Percentiles rank a stretch among this genome's conserved stretches.
Conservation (phyloP, 2,888 invertebrate species). For the Eudasyphora cyanicolor region DNA sequence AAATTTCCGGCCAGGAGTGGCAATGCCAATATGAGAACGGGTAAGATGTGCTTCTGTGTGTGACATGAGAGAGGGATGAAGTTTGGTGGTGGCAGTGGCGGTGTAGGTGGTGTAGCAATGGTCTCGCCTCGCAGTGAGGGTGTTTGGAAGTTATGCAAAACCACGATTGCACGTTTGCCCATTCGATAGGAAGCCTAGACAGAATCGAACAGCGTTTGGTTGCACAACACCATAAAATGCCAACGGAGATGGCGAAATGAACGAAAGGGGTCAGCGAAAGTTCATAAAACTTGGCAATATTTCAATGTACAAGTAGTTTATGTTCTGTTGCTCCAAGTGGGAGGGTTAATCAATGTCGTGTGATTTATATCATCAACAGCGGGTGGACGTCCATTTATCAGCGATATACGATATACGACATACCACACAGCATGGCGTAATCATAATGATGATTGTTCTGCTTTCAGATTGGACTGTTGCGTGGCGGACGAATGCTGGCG, state of each 20-base stretch:
- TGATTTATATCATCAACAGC: constrained; percentile 58
- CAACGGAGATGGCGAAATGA: constrained; percentile 39
- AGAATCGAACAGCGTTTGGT: not conserved
- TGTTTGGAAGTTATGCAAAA: constrained; percentile 62
- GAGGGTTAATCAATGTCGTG: constrained; percentile 63
- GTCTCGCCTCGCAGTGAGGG: not conserved
- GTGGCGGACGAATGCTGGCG: constrained; percentile 91
- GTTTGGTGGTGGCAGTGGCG: not conserved
- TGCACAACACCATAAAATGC: not conserved
- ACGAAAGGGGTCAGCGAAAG: constrained; percentile 58
- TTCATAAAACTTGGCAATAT: constrained; percentile 65
- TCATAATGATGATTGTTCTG: constrained; percentile 6
- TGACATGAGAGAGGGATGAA: too few species aligned
- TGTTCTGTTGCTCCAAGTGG: constrained; percentile 53
- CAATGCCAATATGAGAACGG: too few species aligned
- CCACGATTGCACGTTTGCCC: constrained; percentile 44
- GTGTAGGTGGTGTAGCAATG: not conserved
- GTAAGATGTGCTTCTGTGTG: constrained; percentile 11
- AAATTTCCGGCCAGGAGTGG: constrained; percentile 58
- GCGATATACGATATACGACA: constrained; percentile 30
- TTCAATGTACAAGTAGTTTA: constrained; percentile 60
- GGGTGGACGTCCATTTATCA: not conserved
- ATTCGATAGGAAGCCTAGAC: not conserved
- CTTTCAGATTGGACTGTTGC: constrained; percentile 88
- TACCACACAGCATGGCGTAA: not conserved